Conservation (phyloP, 2,888 invertebrate genomes). For the Cataglyphis altisquamis region DNA sequence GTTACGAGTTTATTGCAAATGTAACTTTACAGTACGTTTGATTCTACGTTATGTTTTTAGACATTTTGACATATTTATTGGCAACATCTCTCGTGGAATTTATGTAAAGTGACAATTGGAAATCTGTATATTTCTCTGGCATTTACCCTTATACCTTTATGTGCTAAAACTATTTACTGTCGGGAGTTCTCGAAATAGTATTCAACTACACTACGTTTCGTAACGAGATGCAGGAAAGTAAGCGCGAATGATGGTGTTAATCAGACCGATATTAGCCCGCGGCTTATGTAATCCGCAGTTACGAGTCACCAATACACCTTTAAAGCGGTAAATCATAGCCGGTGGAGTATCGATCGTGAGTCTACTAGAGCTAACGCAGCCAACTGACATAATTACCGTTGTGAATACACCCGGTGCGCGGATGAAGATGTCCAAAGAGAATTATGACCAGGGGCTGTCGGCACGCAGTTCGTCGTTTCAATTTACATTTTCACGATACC, state of each 20-base stretch:
- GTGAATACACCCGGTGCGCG: constrained; percentile 59
- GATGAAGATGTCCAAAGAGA: constrained; percentile 72
- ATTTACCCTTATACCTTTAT: neutral
- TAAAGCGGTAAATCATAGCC: constrained; percentile 62
- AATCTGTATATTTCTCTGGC: constrained; percentile 1
- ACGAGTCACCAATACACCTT: constrained; percentile 59
- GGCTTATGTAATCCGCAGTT: constrained; percentile 62
- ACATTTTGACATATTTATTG: constrained; percentile 16
- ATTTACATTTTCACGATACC: constrained; percentile 72
- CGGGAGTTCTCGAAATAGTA: neutral
- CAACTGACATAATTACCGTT: constrained; percentile 66
- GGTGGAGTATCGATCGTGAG: constrained; percentile 62
- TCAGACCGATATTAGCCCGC: constrained; percentile 15
- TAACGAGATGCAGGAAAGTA: constrained; percentile 39
- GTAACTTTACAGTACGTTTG: neutral
- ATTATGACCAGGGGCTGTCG: constrained; percentile 63
- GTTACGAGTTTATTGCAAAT: neutral
- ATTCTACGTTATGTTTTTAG: neutral
- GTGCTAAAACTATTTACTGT: neutral
- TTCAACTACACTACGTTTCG: neutral
- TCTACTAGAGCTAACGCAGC: constrained; percentile 24
- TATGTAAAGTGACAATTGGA: neutral
- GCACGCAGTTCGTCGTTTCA: constrained; percentile 69
- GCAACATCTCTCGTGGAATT: neutral
- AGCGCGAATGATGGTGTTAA: constrained; percentile 45